Evolutionary conservation across 2,888 invertebrate species (phyloP).

Genomic region (Unio delphinus): DNA sequence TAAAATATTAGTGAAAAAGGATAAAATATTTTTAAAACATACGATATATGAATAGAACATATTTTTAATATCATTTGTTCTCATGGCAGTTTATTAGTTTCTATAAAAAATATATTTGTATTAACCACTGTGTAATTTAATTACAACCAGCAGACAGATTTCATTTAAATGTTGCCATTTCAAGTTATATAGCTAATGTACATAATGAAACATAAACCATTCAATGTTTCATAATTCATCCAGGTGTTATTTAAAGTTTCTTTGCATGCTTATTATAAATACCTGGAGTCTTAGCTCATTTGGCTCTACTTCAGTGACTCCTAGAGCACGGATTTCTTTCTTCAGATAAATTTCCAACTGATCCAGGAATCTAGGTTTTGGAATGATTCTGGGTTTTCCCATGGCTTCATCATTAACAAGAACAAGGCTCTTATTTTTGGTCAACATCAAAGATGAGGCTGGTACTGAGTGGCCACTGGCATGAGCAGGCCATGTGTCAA

Average conservation of each 20-base stretch:
- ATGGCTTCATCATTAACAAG: slow-evolving; percentile 63
- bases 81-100: no score
- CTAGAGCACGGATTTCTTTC: slow-evolving; percentile 66
- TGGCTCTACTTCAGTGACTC: slow-evolving; percentile 63
- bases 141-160: neutral
- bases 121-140: neutral
- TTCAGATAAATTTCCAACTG: slow-evolving; percentile 69
- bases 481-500: slow-evolving; percentile 72
- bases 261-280: slow-evolving; percentile 1
- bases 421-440: slow-evolving; percentile 65
- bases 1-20: no score
- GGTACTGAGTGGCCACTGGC: slow-evolving; percentile 64
- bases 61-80: no score
- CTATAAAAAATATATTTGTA: no score
- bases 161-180: no score
- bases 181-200: neutral
- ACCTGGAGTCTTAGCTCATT: slow-evolving; percentile 69
- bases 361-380: slow-evolving; percentile 70
- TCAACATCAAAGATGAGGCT: slow-evolving; percentile 56
- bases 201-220: neutral
- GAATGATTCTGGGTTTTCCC: slow-evolving; percentile 64
- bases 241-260: neutral
- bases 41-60: neutral
- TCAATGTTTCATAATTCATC: neutral
- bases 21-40: neutral